Percentiles rank a stretch among this genome's conserved stretches.
Conservation (phyloP, 2,113 vertebrate genomes). For the Siphamia tubifer region DNA sequence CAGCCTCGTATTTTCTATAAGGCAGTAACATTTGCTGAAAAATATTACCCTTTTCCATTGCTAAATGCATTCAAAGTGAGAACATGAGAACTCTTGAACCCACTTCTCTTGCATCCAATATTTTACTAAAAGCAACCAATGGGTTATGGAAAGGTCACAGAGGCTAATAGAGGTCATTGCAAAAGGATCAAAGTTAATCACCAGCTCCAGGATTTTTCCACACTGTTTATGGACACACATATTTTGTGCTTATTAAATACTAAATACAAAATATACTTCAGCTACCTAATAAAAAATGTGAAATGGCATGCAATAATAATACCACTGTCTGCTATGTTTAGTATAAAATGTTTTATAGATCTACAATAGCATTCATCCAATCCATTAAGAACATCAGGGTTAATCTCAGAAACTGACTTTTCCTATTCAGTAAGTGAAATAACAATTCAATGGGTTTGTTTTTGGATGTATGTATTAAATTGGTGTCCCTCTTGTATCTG, state of each 20-base stretch:
- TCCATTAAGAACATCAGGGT: neutral
- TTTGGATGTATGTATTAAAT: neutral
- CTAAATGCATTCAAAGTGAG: constrained; percentile 7
- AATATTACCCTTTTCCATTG: constrained; percentile 6
- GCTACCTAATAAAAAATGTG: neutral
- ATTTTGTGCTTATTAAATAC: neutral
- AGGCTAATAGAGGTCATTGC: constrained; percentile 29
- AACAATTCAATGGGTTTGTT: neutral
- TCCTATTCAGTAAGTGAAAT: neutral
- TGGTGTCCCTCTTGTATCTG: neutral
- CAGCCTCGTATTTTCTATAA: neutral
- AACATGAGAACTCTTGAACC: constrained; percentile 15
- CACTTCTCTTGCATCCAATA: neutral
- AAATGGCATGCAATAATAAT: neutral
- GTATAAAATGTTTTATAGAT: neutral
- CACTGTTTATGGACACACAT: neutral
- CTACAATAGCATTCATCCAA: neutral
- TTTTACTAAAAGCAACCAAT: constrained; percentile 1
- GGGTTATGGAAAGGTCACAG: constrained; percentile 2
- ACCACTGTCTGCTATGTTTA: neutral
- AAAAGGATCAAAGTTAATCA: constrained; percentile 9
- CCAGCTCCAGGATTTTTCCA: neutral
- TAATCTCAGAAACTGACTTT: neutral
- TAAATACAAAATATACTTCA: neutral
- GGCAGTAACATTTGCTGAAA: constrained; percentile 12